A percentile compares a stretch with the other conserved stretches of the same genome.
phyloP scores from a whole-genome alignment of 2,113 vertebrate genomes.

The Rhagologus leucostigma region DNA sequence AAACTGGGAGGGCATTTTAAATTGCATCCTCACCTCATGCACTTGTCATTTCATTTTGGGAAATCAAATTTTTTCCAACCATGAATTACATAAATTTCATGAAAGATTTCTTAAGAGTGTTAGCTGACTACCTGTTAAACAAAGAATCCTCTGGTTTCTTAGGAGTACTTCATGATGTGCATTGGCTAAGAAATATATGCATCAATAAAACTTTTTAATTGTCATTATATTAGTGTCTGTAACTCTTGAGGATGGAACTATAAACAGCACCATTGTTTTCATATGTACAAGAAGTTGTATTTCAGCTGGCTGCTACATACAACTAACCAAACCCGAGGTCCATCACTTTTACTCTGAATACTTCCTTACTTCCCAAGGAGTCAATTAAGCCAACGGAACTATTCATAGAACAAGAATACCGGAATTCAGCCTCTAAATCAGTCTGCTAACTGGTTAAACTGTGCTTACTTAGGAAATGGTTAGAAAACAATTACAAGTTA shows the following conservation, averaged over 20 bases:
- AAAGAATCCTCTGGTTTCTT: neutral
- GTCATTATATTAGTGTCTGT: neutral
- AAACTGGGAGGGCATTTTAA: neutral
- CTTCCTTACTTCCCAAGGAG: neutral
- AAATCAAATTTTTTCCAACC: neutral
- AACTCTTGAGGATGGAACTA: neutral
- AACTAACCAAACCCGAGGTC: neutral
- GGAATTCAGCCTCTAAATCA: slow-evolving; percentile 14
- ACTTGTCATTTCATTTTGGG: neutral
- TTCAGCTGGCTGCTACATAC: neutral
- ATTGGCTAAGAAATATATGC: neutral
- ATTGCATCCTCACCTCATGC: neutral
- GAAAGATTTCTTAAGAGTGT: neutral
- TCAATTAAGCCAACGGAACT: neutral
- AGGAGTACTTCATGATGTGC: neutral
- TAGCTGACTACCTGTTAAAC: neutral
- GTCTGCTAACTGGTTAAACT: neutral
- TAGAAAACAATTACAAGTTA: slow-evolving; percentile 6
- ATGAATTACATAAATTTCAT: neutral
- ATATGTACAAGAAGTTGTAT: neutral
- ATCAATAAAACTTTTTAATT: slow-evolving; percentile 8
- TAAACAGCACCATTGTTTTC: neutral
- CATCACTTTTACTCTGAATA: neutral
- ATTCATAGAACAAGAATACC: slow-evolving; percentile 3
- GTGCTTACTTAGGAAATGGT: neutral